phyloP scores from a whole-genome alignment of 2,113 vertebrate species.

The Tachuris rubrigastra region DNA sequence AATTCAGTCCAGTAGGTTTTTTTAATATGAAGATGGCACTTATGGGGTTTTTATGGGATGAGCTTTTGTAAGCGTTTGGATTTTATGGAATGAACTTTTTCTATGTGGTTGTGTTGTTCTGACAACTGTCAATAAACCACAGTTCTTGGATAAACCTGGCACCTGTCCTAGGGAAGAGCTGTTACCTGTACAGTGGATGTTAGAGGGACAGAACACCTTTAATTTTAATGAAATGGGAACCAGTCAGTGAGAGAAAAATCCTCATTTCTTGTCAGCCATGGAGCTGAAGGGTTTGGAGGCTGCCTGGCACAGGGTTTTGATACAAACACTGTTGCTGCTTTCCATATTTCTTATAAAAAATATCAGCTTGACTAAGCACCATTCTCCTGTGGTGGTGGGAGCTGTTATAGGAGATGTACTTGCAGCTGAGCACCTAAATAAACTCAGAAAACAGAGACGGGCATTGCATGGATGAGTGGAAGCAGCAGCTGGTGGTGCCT shows the following conservation, averaged over 20 bases:
- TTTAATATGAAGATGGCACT: conserved; percentile 36
- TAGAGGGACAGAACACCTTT: background rate
- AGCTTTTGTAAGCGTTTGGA: background rate
- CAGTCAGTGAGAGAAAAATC: background rate
- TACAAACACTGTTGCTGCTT: background rate
- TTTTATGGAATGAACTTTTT: background rate
- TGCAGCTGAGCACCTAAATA: background rate
- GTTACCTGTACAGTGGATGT: background rate
- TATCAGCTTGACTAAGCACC: background rate
- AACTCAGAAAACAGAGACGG: background rate
- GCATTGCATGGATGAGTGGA: background rate
- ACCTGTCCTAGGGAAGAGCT: background rate
- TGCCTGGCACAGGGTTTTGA: background rate
- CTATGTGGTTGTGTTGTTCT: conserved; percentile 6
- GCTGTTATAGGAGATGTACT: background rate
- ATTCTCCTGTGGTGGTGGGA: background rate
- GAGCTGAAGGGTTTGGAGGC: background rate
- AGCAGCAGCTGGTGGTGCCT: background rate
- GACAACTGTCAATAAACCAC: conserved; percentile 50
- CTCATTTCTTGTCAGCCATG: background rate
- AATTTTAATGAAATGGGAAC: background rate
- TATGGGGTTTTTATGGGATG: conserved; percentile 19
- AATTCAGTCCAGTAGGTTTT: background rate
- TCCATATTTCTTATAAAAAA: background rate
- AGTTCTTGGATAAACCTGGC: background rate